These are phyloP conservation scores for Allygus modestus DNA, from an alignment of 2,888 invertebrate species.

Conservation along the genomic window DNA sequence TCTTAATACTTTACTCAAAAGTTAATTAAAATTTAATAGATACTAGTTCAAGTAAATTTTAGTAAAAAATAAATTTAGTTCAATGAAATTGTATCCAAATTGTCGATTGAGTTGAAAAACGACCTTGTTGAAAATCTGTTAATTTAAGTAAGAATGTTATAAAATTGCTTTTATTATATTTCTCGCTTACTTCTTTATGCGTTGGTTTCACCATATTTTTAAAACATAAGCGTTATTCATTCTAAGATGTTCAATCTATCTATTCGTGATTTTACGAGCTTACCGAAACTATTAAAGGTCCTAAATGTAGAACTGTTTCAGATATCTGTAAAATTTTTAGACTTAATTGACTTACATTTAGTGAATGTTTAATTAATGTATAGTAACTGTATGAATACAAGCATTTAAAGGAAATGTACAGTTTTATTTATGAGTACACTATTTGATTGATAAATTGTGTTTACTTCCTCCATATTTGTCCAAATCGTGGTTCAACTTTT, in stretches of 20 bases:
- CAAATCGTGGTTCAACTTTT: background rate
- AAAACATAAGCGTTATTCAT: background rate
- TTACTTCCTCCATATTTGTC: constrained; percentile 11
- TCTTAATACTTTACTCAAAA: too few species aligned
- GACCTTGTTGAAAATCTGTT: too few species aligned
- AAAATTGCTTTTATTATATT: too few species aligned
- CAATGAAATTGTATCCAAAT: too few species aligned
- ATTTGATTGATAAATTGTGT: constrained; percentile 35
- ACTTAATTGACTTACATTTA: constrained; percentile 5
- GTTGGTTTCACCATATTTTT: background rate
- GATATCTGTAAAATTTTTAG: background rate
- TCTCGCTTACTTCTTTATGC: too few species aligned
- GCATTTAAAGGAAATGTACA: constrained; percentile 44
- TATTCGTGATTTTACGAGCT: constrained; percentile 2
- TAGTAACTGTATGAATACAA: constrained; percentile 43
- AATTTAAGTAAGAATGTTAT: too few species aligned
- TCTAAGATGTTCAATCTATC: constrained; percentile 7
- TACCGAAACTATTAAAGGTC: background rate
- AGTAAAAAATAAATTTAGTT: too few species aligned
- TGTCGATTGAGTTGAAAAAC: too few species aligned
- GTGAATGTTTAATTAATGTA: constrained; percentile 25
- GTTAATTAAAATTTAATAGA: too few species aligned
- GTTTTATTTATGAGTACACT: constrained; percentile 51
- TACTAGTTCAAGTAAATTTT: too few species aligned
- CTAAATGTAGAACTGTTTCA: background rate